Conservation (phyloP, 2,797 vertebrate species). For the Artibeus jamaicensis region DNA sequence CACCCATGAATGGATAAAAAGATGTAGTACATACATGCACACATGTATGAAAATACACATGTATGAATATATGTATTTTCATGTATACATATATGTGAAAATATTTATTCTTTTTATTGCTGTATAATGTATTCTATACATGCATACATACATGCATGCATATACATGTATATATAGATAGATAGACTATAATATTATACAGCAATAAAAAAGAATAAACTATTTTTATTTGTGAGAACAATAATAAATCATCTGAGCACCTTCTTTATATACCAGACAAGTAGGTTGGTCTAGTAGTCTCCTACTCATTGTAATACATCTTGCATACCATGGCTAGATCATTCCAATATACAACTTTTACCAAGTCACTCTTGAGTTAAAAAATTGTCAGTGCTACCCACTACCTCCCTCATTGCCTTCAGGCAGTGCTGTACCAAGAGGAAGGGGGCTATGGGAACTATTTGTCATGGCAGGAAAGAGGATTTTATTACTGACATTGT, state of each 20-base stretch:
- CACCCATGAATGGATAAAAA: neutral
- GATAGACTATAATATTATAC: neutral
- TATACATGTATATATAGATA: no score
- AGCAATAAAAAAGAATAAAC: neutral
- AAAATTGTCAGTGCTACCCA: neutral
- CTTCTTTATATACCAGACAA: neutral
- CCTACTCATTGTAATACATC: neutral
- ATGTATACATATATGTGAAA: no score
- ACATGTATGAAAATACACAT: no score
- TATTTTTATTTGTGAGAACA: neutral
- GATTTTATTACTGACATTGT: neutral
- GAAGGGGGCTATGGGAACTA: neutral
- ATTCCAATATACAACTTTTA: slow-evolving; percentile 22
- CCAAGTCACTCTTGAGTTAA: neutral
- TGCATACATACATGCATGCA: no score
- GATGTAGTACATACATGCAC: no score
- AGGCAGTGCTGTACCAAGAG: neutral
- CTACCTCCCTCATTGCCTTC: neutral
- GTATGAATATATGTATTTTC: no score
- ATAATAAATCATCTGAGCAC: neutral
- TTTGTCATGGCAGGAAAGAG: neutral
- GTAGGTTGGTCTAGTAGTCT: neutral
- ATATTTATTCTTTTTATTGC: no score
- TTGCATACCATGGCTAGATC: neutral
- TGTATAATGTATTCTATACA: no score